A percentile compares a stretch with the other conserved stretches of the same genome.
phyloP scores from a whole-genome alignment of 64 coral and sea anemone genomes.

The Montipora sp. region DNA sequence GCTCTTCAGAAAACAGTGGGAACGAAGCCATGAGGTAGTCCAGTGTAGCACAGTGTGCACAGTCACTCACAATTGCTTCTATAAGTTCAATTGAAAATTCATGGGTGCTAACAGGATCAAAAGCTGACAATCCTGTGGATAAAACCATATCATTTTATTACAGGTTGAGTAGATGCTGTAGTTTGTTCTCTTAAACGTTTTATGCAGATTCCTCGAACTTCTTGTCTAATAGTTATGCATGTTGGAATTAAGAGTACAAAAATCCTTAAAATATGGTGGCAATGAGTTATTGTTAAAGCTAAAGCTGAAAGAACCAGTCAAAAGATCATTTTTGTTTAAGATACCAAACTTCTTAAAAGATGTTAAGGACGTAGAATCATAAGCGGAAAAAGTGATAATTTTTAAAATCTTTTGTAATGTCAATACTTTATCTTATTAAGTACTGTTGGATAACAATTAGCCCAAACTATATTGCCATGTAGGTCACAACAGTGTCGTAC shows the following conservation, averaged over 20 bases:
- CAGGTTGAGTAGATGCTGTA: slow-evolving; percentile 7
- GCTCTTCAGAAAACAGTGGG: slow-evolving; percentile 3
- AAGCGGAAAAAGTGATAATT: background rate
- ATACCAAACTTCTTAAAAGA: slow-evolving; percentile 4
- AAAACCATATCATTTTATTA: slow-evolving; percentile 3
- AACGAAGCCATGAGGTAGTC: slow-evolving; percentile 21
- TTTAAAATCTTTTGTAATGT: background rate
- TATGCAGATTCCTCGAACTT: background rate
- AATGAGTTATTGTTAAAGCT: background rate
- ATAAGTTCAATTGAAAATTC: slow-evolving; percentile 26
- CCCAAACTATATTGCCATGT: background rate
- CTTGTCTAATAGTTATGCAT: background rate
- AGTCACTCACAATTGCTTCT: background rate
- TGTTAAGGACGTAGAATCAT: slow-evolving; percentile 3
- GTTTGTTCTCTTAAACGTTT: background rate
- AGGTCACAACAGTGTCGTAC: slow-evolving; percentile 25
- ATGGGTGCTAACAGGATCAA: slow-evolving; percentile 46
- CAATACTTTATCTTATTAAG: background rate
- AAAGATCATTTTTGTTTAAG: slow-evolving; percentile 1
- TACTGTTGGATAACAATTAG: slow-evolving; percentile 12
- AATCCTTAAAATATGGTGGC: slow-evolving; percentile 1
- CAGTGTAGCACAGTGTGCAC: background rate
- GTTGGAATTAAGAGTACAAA: background rate
- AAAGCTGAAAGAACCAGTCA: background rate
- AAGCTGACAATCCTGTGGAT: background rate